Evolutionary conservation across 2,888 invertebrate genomes (phyloP).

Genomic region (Caenorhabditis panamensis): DNA sequence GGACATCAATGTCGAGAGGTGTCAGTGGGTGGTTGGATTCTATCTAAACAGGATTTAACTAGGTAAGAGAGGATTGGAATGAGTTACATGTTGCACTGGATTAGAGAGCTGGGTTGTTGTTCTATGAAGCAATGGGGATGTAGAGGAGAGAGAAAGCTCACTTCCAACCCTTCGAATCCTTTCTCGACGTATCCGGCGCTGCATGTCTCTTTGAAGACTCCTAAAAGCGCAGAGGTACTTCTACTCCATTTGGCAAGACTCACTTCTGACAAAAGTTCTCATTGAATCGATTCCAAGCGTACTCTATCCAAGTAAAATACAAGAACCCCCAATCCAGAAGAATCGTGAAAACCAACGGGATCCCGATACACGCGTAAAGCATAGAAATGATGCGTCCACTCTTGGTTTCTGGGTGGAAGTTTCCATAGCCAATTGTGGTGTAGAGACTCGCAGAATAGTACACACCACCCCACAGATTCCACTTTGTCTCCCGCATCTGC

Average conservation of each 20-base stretch:
- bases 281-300: conserved; percentile 71
- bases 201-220: conserved; percentile 66
- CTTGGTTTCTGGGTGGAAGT: conserved; percentile 70
- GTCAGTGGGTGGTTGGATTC: conserved; percentile 69
- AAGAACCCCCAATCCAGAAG: conserved; percentile 75
- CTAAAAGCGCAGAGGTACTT: conserved; percentile 33
- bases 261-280: conserved; percentile 72
- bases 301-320: conserved; percentile 75
- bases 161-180: conserved; percentile 71
- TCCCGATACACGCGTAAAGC: conserved; percentile 73
- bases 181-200: conserved; percentile 63
- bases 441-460: conserved; percentile 75
- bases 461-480: conserved; percentile 75
- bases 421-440: conserved; percentile 76
- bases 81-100: conserved; percentile 65
- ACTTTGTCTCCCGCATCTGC: conserved; percentile 66
- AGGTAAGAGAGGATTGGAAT: neutral
- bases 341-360: conserved; percentile 73
- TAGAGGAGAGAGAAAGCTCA: conserved; percentile 69
- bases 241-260: conserved; percentile 25
- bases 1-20: conserved; percentile 65
- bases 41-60: conserved; percentile 51
- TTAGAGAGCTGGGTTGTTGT: conserved; percentile 62
- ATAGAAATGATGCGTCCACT: conserved; percentile 73
- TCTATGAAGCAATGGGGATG: conserved; percentile 67